These are phyloP conservation scores for Poeciliopsis presidionis DNA, from an alignment of 2,797 vertebrate genomes.

Conservation along the genomic window DNA sequence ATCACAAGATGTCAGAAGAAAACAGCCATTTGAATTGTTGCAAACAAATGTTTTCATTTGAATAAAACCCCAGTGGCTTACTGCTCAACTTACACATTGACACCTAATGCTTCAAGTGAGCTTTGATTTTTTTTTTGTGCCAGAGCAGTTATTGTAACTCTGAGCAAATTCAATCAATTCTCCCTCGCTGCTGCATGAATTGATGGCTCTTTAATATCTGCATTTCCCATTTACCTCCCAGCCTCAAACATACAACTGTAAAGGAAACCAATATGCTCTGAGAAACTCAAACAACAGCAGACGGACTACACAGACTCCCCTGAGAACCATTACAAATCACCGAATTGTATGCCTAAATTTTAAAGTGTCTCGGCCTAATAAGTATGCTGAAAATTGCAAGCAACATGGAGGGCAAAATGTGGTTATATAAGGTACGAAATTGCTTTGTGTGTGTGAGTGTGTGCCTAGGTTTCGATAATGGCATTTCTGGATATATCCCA, in stretches of 20 bases:
- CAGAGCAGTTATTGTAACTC: slow-evolving; percentile 56
- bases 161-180: slow-evolving; percentile 64
- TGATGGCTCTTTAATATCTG: slow-evolving; percentile 63
- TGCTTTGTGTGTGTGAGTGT: slow-evolving; percentile 19
- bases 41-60: slow-evolving; percentile 46
- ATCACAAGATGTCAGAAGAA: slow-evolving; percentile 46
- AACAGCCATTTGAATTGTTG: slow-evolving; percentile 42
- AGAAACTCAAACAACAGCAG: slow-evolving; percentile 28
- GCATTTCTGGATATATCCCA: slow-evolving; percentile 81
- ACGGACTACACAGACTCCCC: slow-evolving; percentile 32
- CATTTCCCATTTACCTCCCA: slow-evolving; percentile 60
- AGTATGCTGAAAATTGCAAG: slow-evolving; percentile 45
- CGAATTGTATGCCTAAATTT: slow-evolving; percentile 62
- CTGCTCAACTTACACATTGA: slow-evolving; percentile 34
- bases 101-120: slow-evolving; percentile 50
- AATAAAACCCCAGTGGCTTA: slow-evolving; percentile 51
- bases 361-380: slow-evolving; percentile 54
- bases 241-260: slow-evolving; percentile 44
- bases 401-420: slow-evolving; percentile 51
- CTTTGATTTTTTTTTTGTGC: slow-evolving; percentile 57
- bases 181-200: slow-evolving; percentile 47
- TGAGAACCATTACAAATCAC: slow-evolving; percentile 61
- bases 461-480: slow-evolving; percentile 65
- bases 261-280: slow-evolving; percentile 37
- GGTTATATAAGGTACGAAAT: slow-evolving; percentile 50